Base-by-base conservation (phyloP, 2,797 vertebrate genomes). In the Acanthornis magna region DNA sequence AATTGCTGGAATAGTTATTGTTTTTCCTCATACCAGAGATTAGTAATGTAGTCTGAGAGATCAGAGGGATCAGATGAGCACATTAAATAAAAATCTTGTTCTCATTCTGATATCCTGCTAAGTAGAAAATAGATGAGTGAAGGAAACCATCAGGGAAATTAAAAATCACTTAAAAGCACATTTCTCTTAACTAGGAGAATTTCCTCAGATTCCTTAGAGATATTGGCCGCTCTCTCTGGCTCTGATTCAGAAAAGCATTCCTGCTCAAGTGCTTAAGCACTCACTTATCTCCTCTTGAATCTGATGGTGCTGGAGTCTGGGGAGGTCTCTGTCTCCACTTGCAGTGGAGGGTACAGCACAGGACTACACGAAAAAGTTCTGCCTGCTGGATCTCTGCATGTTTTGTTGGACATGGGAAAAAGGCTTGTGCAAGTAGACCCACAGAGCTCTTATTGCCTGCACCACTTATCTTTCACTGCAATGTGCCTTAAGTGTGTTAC, bases 51-150 rank as follows among this genome's bases (percentile, higher is more conserved):
- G 61, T 29, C 68, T 85, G 23, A 93, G 75, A 89, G 57, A 94
- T 89, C 76, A 94, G 71, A 83, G 32, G 61, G 82, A 91, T 91
- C 81, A 95, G 79, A 92, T 63, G 72, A 91, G 34, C 32, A 74
- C 72, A 95, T 85, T 74, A 89, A 94, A 92, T 45, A 91, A 92
- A 94, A 90, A 76, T 91, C 45, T 88, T 76, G 17, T 77, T 87
- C 72, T 87, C 66, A 62, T 92, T 70, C 43, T 65, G 36, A 70
- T 76, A 82, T 55, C 43, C 63, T 82, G 17, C 61, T 66, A 79
- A 93, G 74, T 38, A 92, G 48, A 80, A 94, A 93, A 80, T 21
- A 91, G 27, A 89, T 50, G 63, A 82, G 16, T 73, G 48, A 74
- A 91, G 55, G 48, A 82, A 61, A 82, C 30, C 22, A 42, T 57